Evolutionary conservation across 2,113 vertebrate species (phyloP).

Genomic region (Sphaerodactylus townsendi): DNA sequence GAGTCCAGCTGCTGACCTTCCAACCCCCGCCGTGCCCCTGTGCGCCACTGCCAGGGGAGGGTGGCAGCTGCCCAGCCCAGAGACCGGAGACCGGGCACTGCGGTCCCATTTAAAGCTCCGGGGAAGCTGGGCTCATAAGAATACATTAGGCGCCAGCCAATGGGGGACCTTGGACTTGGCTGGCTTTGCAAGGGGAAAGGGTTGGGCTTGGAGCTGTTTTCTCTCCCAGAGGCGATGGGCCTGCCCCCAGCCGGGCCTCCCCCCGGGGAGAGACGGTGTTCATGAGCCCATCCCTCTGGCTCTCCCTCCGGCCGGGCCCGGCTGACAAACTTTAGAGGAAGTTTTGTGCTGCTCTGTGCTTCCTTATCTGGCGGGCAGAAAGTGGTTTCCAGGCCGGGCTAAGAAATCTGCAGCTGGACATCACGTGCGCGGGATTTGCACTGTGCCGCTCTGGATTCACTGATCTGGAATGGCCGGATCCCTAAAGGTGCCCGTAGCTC

Average conservation of each 20-base stretch:
- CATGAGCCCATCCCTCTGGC: not conserved
- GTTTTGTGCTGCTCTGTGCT: not conserved
- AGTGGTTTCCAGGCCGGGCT: not conserved
- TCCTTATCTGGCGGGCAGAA: not conserved
- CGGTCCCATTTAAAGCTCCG: constrained; percentile 19
- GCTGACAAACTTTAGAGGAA: not conserved
- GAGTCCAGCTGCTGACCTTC: not conserved
- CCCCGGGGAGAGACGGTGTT: not conserved
- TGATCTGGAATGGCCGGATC: no score
- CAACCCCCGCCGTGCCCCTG: not conserved
- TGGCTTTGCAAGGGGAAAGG: not conserved
- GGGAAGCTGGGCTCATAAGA: constrained; percentile 4
- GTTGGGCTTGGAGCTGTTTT: not conserved
- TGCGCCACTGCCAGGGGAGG: not conserved
- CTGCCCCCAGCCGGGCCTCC: not conserved
- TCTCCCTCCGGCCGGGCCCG: not conserved
- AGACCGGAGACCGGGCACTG: not conserved
- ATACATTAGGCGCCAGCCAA: constrained; percentile 10
- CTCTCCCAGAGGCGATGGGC: no score
- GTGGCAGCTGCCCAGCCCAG: constrained; percentile 4
- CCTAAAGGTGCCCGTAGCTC: no score
- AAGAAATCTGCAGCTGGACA: no score
- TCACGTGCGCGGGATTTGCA: no score
- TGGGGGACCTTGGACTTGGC: not conserved
- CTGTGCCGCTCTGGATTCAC: no score